Base-by-base conservation (phyloP, 1,140 invertebrate species). In the Ceratoteleas bidentatus region DNA sequence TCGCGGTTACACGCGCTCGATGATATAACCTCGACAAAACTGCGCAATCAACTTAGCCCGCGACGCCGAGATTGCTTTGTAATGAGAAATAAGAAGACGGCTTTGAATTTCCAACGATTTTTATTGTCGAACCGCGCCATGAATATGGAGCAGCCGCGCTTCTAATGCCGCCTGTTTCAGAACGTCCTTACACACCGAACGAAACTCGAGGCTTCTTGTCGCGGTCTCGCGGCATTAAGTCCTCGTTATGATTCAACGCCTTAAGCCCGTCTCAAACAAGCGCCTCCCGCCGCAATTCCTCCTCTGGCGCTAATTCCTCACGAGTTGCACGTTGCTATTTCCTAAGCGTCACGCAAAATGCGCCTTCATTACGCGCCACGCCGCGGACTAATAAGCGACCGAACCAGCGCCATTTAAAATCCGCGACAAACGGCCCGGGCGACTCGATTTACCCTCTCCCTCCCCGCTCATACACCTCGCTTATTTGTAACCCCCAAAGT, bases 191-290 rank as follows among this genome's bases (percentile, higher is more conserved):
- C 66, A 75, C 40, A 79, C 54, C 81, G 81, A 85, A 87, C 81
- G 85, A 87, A 82, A 82, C 78, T 62, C 65, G 72, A 74, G 83
- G 86, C 85, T 90, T 88, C 87, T 88, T 85, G 86, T 87, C 86
- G 85, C 77, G 85, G 84, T 85, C 87, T 89, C 87, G 88, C 75
- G 87, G 87, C 78, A 84, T 85, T 89, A 89, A 89, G 86, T 89
- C 88, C 88, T 90, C 85, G 88, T 90, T 90, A 90, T 89, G 88
- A 90, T 90, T 89, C 88, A 90, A 89, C 88, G 88, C 84, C 85
- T 87, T 89, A 89, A 89, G 88, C 85, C 80, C 85, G 84, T 87
- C 83, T 88, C 88, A 86, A 84, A 84, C 85, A 84, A 84, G 80
- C 83, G 68, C 84, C 79, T 79, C 70, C 75, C 79, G 70, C 80